phyloP scores from a whole-genome alignment of 2,888 invertebrate genomes.

The Euplexia lucipara region DNA sequence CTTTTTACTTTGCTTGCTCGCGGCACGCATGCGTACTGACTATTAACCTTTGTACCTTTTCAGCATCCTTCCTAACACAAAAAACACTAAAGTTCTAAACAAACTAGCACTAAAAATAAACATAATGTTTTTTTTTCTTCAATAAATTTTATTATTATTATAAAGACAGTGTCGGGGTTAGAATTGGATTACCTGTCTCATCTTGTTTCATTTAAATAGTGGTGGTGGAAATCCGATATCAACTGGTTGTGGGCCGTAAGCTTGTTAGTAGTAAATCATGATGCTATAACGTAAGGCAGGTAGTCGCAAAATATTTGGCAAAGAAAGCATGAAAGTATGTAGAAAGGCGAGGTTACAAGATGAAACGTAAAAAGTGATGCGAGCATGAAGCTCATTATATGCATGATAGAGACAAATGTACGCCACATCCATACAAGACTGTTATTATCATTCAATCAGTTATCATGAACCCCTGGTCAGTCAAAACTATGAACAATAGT shows the following conservation, averaged over 20 bases:
- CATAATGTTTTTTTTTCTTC: neutral
- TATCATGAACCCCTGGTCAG: neutral
- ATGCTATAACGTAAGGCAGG: conserved; percentile 7
- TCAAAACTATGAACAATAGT: neutral
- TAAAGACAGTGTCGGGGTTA: conserved; percentile 44
- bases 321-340: conserved; percentile 33
- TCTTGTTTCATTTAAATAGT: conserved; percentile 70
- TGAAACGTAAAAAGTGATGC: neutral
- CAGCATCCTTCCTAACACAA: conserved; percentile 88
- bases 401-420: conserved; percentile 33
- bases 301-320: conserved; percentile 11
- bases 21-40: conserved; percentile 88
- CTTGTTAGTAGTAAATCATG: conserved; percentile 28
- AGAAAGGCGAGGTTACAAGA: conserved; percentile 11
- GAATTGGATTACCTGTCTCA: conserved; percentile 76
- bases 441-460: neutral
- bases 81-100: conserved; percentile 80
- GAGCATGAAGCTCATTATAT: conserved; percentile 22
- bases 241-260: conserved; percentile 64
- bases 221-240: conserved; percentile 68
- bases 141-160: conserved; percentile 11
- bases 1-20: conserved; percentile 86
- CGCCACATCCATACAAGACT: conserved; percentile 20
- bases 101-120: conserved; percentile 68
- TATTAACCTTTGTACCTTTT: conserved; percentile 90